Base-by-base conservation (phyloP, 2,113 vertebrate species). In the Gambusia affinis region DNA sequence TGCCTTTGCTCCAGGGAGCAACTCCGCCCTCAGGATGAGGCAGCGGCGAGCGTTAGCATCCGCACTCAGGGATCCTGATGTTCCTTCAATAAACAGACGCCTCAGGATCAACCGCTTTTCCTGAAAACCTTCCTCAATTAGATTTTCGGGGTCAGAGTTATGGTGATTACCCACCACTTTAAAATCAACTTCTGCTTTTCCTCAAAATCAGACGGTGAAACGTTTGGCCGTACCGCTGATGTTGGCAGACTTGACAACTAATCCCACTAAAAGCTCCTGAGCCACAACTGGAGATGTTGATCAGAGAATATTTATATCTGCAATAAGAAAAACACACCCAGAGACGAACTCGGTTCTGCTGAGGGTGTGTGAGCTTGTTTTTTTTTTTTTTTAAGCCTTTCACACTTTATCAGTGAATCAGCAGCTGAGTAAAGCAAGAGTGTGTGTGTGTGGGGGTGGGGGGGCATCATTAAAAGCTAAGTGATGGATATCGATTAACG, bases 381-480 rank as follows among this genome's bases (percentile, higher is more conserved):
- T 62, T 64, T 73, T 65, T n/a, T n/a, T 39, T 72, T 62, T 70
- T 62, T 76, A 64, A 54, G 72, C 68, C 64, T 81, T 72, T 67
- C 71, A 70, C 47, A 64, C 73, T 44, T 76, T 78, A 80, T 82
- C 84, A 63, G 80, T 83, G 54, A 61, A 76, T 75, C 83, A 80
- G 76, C 84, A 83, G 42, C 86, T 17, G 33, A 33, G 71, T 65
- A 76, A 72, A 62, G 61, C 65, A 27, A 35, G 57, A 47, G 31
- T 44, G 31, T 0, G 27, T 44, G 27, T 8, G 44, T 5, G 15
- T 12, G 60, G 0, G 0, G 30, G 33, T n/a, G 33, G 12, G 44
- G 31, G 3, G 39, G 30, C 30, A 30, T 82, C 64, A 29, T 71
- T 80, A 37, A 83, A 69, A 70, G 69, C 63, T 76, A 63, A 66